A percentile compares a stretch with the other conserved stretches of the same genome.
These are phyloP conservation scores for Trochalopteron elliotii DNA, from an alignment of 2,113 vertebrate genomes.

Conservation along the genomic window DNA sequence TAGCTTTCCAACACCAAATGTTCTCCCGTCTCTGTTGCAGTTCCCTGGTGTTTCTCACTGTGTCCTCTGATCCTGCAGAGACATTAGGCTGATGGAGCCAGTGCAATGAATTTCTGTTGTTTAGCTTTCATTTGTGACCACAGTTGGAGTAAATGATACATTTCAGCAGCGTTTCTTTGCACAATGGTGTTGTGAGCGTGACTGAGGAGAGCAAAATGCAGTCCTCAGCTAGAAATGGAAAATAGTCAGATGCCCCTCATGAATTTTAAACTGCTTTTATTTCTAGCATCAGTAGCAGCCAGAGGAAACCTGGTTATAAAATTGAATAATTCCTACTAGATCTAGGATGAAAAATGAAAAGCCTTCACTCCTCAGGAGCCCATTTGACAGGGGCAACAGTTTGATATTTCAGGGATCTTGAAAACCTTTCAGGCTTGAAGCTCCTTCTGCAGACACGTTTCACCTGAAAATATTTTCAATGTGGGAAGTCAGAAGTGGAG, in stretches of 20 bases:
- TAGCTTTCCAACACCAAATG: neutral
- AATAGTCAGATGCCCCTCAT: neutral
- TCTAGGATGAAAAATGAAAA: neutral
- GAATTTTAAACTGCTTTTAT: conserved; percentile 45
- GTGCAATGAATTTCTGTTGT: neutral
- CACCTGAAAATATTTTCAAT: neutral
- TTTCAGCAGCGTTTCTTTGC: neutral
- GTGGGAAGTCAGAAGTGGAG: neutral
- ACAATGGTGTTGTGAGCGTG: neutral
- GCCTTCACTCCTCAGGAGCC: neutral
- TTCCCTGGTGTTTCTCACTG: neutral
- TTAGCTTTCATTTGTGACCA: neutral
- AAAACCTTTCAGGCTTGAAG: neutral
- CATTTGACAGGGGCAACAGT: neutral
- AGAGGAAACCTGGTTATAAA: neutral
- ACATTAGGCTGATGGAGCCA: neutral
- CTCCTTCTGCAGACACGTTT: neutral
- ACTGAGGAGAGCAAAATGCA: neutral
- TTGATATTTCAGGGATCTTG: neutral
- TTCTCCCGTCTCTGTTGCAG: neutral
- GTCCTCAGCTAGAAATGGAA: conserved; percentile 5
- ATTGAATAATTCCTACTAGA: neutral
- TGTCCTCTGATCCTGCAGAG: neutral
- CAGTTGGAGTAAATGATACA: neutral
- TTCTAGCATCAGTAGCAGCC: neutral